A percentile compares a stretch with the other conserved stretches of the same genome.
Evolutionary conservation across 2,113 vertebrate genomes (phyloP).

Genomic region (Bothrops jararaca): DNA sequence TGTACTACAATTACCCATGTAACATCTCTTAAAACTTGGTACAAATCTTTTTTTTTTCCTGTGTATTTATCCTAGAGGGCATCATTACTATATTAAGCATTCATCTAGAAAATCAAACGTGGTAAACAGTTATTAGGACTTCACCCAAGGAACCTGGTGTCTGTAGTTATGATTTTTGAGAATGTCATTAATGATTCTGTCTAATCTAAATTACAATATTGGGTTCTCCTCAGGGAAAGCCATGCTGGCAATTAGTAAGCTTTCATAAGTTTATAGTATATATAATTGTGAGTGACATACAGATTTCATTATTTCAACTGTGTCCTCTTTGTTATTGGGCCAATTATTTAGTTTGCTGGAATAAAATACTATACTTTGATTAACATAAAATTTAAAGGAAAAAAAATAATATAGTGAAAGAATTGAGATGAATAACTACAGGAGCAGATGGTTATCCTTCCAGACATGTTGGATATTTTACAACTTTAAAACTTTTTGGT

Average conservation of each 20-base stretch:
- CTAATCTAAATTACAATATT: not conserved
- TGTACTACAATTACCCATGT: not conserved
- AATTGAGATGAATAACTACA: slow-evolving; percentile 22
- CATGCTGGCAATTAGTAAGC: not conserved
- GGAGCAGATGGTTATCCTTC: slow-evolving; percentile 41
- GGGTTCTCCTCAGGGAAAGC: not conserved
- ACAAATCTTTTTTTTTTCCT: slow-evolving; percentile 33
- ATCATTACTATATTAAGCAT: slow-evolving; percentile 31
- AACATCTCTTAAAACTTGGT: not conserved
- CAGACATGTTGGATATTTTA: slow-evolving; percentile 21
- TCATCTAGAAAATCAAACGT: not conserved
- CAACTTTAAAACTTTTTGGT: slow-evolving; percentile 1
- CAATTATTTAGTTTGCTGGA: slow-evolving; percentile 50
- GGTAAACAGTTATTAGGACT: not conserved
- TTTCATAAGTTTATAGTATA: not conserved
- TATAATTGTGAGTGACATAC: slow-evolving; percentile 19
- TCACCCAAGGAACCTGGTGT: not conserved
- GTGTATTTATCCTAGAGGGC: slow-evolving; percentile 23
- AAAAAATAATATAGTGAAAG: not conserved
- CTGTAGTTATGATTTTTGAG: not conserved
- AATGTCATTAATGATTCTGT: not conserved
- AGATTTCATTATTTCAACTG: slow-evolving; percentile 53
- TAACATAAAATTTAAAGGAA: not conserved
- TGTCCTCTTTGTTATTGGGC: slow-evolving; percentile 16
- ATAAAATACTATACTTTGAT: slow-evolving; percentile 48